Evolutionary conservation across 2,113 vertebrate species (phyloP).

Genomic region (Phoxinus phoxinus): DNA sequence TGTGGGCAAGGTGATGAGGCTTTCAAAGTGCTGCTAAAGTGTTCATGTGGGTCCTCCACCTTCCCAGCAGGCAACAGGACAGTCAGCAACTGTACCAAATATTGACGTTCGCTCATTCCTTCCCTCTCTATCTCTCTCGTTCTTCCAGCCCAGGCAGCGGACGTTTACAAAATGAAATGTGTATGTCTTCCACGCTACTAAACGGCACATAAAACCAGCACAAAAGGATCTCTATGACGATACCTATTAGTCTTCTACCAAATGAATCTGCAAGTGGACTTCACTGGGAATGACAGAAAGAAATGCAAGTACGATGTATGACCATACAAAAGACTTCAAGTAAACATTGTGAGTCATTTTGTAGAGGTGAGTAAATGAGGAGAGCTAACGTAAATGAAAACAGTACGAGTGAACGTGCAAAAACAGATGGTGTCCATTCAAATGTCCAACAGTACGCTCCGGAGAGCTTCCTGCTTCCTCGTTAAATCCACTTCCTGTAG

Average conservation of each 20-base stretch:
- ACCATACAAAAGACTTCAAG: constrained; percentile 55
- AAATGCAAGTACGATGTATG: constrained; percentile 48
- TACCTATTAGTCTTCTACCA: constrained; percentile 45
- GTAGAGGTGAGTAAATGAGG: constrained; percentile 45
- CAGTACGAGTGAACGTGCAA: constrained; percentile 43
- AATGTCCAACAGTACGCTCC: constrained; percentile 34
- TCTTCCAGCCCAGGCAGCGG: constrained; percentile 49
- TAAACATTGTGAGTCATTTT: constrained; percentile 52
- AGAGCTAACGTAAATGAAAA: constrained; percentile 27
- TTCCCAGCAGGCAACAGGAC: constrained; percentile 61
- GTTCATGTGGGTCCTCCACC: constrained; percentile 66
- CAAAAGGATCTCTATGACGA: constrained; percentile 55
- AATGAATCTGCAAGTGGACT: constrained; percentile 41
- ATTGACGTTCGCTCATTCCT: background rate
- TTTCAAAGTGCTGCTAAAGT: constrained; percentile 76
- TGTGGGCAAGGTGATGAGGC: constrained; percentile 63
- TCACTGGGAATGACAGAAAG: constrained; percentile 54
- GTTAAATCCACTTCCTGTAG: constrained; percentile 44
- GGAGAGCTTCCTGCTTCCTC: constrained; percentile 42
- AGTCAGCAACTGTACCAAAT: constrained; percentile 30
- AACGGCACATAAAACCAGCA: constrained; percentile 57
- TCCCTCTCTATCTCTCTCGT: background rate
- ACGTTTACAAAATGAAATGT: constrained; percentile 53
- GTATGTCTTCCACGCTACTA: constrained; percentile 61
- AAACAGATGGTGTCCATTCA: constrained; percentile 50